These are phyloP conservation scores for Coenobita brevimanus DNA, from an alignment of 1,140 invertebrate species.

Conservation along the genomic window DNA sequence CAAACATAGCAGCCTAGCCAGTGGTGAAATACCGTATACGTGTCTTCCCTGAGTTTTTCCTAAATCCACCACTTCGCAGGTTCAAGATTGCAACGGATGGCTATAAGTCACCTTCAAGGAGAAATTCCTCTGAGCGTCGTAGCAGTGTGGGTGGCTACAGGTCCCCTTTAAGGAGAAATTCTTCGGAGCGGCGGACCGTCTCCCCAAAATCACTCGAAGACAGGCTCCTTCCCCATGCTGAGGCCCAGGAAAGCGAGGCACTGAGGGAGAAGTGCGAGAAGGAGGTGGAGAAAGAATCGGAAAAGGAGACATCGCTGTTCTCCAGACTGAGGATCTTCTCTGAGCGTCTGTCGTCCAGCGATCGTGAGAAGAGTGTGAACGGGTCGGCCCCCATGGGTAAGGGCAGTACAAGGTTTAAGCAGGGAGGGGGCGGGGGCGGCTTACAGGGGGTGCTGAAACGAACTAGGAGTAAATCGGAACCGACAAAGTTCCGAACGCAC, in stretches of 20 bases:
- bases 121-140: conserved; percentile 52
- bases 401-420: conserved; percentile 47
- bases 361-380: conserved; percentile 44
- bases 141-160: conserved; percentile 45
- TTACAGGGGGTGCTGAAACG: conserved; percentile 56
- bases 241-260: conserved; percentile 37
- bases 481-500: conserved; percentile 31
- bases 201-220: conserved; percentile 56
- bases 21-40: too few relatives aligned
- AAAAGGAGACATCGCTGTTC: conserved; percentile 58
- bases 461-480: conserved; percentile 56
- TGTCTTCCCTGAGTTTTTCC: too few relatives aligned
- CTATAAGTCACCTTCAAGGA: conserved; percentile 38
- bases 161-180: too few relatives aligned
- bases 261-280: conserved; percentile 29
- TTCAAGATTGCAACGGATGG: conserved; percentile 76
- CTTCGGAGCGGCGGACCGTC: conserved; percentile 47
- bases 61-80: too few relatives aligned
- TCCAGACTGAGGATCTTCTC: conserved; percentile 53
- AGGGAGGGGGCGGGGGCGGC: conserved; percentile 45
- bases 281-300: too few relatives aligned
- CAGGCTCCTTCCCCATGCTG: conserved; percentile 42
- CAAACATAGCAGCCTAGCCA: too few relatives aligned
- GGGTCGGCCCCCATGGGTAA: conserved; percentile 41
- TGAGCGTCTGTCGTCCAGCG: conserved; percentile 48